Percentiles rank a stretch among this genome's conserved stretches.
phyloP scores from a whole-genome alignment of 2,888 invertebrate genomes.

The Asteroscopus sphinx region DNA sequence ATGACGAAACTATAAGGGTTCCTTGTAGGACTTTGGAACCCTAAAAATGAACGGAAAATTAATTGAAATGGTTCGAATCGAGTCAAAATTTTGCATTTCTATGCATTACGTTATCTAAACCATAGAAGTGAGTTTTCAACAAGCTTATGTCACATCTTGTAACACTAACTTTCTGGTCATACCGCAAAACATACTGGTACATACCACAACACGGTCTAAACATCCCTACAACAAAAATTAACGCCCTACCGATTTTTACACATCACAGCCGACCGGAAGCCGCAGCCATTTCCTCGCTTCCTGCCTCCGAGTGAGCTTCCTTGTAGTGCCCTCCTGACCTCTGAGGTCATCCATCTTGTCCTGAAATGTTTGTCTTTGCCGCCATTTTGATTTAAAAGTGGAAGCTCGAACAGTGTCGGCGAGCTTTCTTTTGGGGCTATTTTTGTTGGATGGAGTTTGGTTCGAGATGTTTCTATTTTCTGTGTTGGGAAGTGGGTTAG shows the following conservation, averaged over 20 bases:
- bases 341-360: conserved; percentile 70
- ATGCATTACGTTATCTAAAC: no score
- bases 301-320: conserved; percentile 69
- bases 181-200: background rate
- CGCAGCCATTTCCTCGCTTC: conserved; percentile 74
- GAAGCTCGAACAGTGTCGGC: conserved; percentile 21
- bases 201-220: conserved; percentile 22
- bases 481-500: background rate
- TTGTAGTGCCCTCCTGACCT: conserved; percentile 64
- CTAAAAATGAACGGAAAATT: no score
- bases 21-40: no score
- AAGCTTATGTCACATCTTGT: conserved; percentile 1
- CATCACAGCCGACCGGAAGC: conserved; percentile 63
- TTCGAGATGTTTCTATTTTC: background rate
- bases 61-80: no score
- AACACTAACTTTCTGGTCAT: background rate
- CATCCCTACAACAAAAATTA: conserved; percentile 56
- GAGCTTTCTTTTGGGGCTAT: conserved; percentile 10
- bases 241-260: conserved; percentile 61
- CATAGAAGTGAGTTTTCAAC: no score
- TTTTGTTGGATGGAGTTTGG: conserved; percentile 6
- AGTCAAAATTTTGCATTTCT: no score
- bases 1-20: no score
- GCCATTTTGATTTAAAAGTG: conserved; percentile 64
- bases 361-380: conserved; percentile 59